Evolutionary conservation across 2,888 invertebrate species (phyloP).

Genomic region (Balanococcus diminutus): DNA sequence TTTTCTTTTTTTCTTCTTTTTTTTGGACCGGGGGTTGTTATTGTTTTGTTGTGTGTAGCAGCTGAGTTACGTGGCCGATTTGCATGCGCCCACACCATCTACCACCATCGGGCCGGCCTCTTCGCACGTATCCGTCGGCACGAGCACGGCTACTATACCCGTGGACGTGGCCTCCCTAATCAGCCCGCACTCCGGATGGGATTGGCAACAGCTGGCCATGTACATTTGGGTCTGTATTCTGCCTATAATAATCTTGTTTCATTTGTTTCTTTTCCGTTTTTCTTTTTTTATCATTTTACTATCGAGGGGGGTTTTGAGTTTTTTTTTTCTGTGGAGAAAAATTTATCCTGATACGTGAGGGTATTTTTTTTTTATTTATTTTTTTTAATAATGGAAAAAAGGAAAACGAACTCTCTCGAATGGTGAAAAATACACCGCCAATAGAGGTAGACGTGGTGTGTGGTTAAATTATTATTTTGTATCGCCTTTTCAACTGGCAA

Average conservation of each 20-base stretch:
- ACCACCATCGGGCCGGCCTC: slow-evolving; percentile 53
- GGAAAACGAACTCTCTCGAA: not conserved
- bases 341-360: not conserved
- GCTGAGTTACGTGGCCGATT: slow-evolving; percentile 55
- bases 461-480: not conserved
- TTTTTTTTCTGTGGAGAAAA: not conserved
- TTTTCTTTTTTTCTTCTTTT: slow-evolving; percentile 37
- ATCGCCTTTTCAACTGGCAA: too few relatives aligned
- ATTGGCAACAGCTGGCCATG: slow-evolving; percentile 75
- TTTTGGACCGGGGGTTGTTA: slow-evolving; percentile 55
- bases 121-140: slow-evolving; percentile 55
- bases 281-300: not conserved
- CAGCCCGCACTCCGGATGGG: slow-evolving; percentile 69
- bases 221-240: slow-evolving; percentile 68
- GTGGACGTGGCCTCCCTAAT: slow-evolving; percentile 60
- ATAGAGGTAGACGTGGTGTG: not conserved
- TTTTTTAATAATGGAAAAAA: too few relatives aligned
- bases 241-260: slow-evolving; percentile 51
- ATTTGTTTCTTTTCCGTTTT: not conserved
- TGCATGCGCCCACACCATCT: slow-evolving; percentile 52
- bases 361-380: too few relatives aligned
- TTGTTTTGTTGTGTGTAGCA: slow-evolving; percentile 56
- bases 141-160: slow-evolving; percentile 55
- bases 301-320: not conserved
- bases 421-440: not conserved